Conservation (phyloP, 1,140 invertebrate species). For the Kradibia gibbosae region DNA sequence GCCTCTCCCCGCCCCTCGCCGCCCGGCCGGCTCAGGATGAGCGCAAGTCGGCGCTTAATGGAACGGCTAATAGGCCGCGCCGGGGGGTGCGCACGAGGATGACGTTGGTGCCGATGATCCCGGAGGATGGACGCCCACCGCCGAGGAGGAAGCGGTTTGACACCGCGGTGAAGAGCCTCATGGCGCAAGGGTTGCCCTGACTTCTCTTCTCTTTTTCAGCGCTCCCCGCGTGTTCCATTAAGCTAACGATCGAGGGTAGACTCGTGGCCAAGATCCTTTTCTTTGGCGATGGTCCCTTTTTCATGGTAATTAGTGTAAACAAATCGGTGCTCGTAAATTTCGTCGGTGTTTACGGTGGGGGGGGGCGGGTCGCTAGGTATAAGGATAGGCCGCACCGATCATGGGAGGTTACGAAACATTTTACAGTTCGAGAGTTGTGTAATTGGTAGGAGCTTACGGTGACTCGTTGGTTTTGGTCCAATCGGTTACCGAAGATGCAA, state of each 20-base stretch:
- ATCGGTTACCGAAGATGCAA: neutral
- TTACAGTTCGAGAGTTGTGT: neutral
- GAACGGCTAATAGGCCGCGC: conserved; percentile 56
- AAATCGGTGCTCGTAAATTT: neutral
- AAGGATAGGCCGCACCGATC: neutral
- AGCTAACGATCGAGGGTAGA: neutral
- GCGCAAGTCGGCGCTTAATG: conserved; percentile 60
- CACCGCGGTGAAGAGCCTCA: conserved; percentile 2
- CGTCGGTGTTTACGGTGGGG: neutral
- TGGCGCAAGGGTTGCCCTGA: neutral
- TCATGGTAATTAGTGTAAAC: conserved; percentile 38
- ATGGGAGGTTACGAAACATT: neutral
- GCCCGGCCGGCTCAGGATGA: conserved; percentile 41
- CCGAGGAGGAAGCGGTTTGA: conserved; percentile 45
- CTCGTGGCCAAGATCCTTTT: conserved; percentile 14
- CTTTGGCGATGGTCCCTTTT: neutral
- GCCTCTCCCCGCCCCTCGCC: neutral
- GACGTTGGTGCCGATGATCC: neutral
- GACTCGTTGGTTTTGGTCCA: neutral
- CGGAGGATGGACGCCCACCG: conserved; percentile 58
- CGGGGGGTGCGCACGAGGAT: conserved; percentile 34
- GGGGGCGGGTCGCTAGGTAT: neutral
- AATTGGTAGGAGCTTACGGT: neutral
- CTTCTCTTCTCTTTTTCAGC: neutral
- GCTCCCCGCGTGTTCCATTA: conserved; percentile 30